Evolutionary conservation across 2,113 vertebrate species (phyloP), one percentile per base, ranked within the genome.

Genomic region (Motacilla alba): DNA sequence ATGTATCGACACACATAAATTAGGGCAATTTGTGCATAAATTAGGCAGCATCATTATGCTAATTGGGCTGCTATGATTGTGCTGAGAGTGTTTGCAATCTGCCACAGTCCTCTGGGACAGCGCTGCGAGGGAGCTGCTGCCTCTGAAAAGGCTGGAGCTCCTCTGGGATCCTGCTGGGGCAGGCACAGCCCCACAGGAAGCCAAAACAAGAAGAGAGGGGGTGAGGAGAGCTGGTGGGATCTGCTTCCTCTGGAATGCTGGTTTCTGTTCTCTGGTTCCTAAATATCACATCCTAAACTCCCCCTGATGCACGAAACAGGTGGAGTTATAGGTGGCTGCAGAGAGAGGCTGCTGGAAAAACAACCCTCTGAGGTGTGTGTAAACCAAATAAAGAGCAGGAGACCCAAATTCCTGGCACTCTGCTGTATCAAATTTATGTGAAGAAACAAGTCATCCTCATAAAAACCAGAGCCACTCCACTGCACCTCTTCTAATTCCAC

Each of bases 11-110:
- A 83, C 49, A 72, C 53, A 46, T 59, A 89, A 95, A 96, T 83
- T 37, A 93, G 94, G 90, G 72, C 85, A 95, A 95, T 91, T 93
- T 80, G 87, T 0, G 63, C 89, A 95, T 95, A 87, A 94, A 97
- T 95, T 68, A 96, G 90, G 90, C 75, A 28, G 87, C 35, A 0
- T 84, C 87, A 37, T 96, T 89, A 91, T 80, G 93, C 70, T 96
- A 94, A 91, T 93, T 94, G 72, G 75, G 79, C 64, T 6, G 46
- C 53, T 16, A 15, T 79, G 93, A 89, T 94, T 79, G 87, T 23
- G 72, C 67, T 2, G 46, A 83, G 89, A 2, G 13, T 91, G 93
- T 95, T 93, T 94, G 90, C 87, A 95, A 84, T 76, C 94, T 94
- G 93, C 55, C 59, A 56, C 26, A 30, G 41, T 52, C 83, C 91